These are phyloP conservation scores for Pampus argenteus DNA, from an alignment of 2,797 vertebrate genomes.

Conservation along the genomic window DNA sequence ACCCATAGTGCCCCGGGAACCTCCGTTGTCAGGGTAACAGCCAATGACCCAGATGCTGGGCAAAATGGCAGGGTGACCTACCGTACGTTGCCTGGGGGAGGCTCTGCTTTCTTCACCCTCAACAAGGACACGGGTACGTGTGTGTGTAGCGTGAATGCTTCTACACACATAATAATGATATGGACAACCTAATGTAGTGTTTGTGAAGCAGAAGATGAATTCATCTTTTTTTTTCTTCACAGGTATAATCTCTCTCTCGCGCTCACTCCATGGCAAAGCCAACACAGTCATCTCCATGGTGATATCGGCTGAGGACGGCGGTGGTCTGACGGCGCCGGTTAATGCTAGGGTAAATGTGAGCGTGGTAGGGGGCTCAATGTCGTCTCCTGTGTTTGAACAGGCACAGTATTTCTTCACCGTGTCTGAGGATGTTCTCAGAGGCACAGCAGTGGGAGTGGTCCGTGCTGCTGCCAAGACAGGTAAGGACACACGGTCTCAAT, in stretches of 20 bases:
- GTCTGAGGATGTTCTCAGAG: conserved; percentile 89
- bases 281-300: conserved; percentile 93
- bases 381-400: conserved; percentile 92
- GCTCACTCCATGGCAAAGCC: conserved; percentile 91
- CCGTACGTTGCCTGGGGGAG: conserved; percentile 87
- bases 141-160: conserved; percentile 13
- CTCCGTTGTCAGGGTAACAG: conserved; percentile 91
- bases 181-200: neutral
- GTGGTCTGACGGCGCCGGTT: conserved; percentile 88
- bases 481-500: conserved; percentile 39
- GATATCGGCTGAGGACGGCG: conserved; percentile 91
- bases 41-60: conserved; percentile 94
- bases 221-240: conserved; percentile 18
- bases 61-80: conserved; percentile 92
- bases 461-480: conserved; percentile 86
- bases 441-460: conserved; percentile 89
- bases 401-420: conserved; percentile 94
- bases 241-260: conserved; percentile 94
- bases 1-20: conserved; percentile 93
- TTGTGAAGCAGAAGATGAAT: neutral
- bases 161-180: neutral
- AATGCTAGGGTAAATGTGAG: conserved; percentile 94
- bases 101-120: conserved; percentile 91
- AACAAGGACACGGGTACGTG: conserved; percentile 91
- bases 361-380: conserved; percentile 90